Evolutionary conservation across 2,797 vertebrate genomes (phyloP).

Genomic region (Zenarchopterus dispar): DNA sequence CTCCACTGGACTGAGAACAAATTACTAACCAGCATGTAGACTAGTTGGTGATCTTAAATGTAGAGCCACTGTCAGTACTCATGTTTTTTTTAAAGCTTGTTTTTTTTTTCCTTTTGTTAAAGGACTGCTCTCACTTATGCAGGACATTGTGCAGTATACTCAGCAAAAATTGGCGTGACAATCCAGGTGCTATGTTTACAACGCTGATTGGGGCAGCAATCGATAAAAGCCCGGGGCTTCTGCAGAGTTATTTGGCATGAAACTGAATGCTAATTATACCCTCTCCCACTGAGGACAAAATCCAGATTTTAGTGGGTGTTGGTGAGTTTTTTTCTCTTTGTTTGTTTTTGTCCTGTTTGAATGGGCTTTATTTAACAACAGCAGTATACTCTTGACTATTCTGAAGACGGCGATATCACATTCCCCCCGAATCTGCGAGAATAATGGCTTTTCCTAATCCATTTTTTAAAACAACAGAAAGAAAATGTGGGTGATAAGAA

Average conservation of each 20-base stretch:
- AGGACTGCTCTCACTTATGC: background rate
- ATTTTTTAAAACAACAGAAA: background rate
- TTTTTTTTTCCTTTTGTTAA: background rate
- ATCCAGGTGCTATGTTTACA: background rate
- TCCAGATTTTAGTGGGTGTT: background rate
- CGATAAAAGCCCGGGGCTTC: background rate
- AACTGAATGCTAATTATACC: background rate
- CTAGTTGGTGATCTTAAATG: too few species aligned
- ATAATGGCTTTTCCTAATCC: background rate
- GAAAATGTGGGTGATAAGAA: slow-evolving; percentile 7
- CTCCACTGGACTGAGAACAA: background rate
- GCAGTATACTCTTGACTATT: background rate
- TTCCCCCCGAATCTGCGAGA: background rate
- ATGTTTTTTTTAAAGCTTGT: too few species aligned
- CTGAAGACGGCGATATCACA: background rate
- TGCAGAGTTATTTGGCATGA: background rate
- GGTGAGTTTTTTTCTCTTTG: too few species aligned
- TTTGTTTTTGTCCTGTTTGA: background rate
- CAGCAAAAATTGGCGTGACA: background rate
- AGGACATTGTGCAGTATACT: too few species aligned
- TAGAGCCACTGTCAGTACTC: too few species aligned
- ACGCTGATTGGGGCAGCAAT: background rate
- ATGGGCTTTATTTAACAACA: background rate
- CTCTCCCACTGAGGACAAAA: background rate
- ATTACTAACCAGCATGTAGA: background rate